phyloP scores from a whole-genome alignment of 2,113 vertebrate genomes.

The Tyrannus savana region DNA sequence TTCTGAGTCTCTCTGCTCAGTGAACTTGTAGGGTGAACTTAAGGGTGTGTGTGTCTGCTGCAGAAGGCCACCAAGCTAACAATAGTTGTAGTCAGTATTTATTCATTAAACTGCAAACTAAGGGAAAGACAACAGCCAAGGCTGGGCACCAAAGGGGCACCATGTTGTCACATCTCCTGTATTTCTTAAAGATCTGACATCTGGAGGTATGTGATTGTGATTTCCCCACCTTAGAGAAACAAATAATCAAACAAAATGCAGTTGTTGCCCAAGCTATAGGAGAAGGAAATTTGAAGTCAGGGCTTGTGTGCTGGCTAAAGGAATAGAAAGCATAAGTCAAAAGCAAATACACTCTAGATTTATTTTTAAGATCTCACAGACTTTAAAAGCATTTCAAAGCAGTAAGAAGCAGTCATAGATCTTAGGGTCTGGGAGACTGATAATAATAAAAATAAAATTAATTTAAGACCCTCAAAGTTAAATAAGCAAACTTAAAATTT shows the following conservation, averaged over 20 bases:
- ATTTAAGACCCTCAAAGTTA: background rate
- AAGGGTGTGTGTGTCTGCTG: background rate
- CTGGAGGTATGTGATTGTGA: background rate
- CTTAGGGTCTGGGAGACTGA: background rate
- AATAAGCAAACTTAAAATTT: background rate
- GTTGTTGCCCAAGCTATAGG: background rate
- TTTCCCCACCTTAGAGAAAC: background rate
- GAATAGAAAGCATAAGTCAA: background rate
- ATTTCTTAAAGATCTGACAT: background rate
- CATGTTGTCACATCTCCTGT: fast-evolving
- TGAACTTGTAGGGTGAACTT: background rate
- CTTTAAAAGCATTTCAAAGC: background rate
- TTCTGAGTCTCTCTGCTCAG: background rate
- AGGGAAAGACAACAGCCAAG: background rate
- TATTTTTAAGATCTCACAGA: background rate
- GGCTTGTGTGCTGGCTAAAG: background rate
- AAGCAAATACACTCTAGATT: background rate
- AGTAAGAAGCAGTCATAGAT: background rate
- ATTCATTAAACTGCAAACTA: background rate
- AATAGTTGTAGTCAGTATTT: background rate
- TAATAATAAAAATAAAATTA: background rate
- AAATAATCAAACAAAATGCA: background rate
- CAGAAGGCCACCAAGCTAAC: background rate
- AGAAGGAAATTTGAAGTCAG: background rate
- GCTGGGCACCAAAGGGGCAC: background rate